Base-by-base conservation (phyloP, 1,140 invertebrate genomes). In the Saxidomus purpurata region DNA sequence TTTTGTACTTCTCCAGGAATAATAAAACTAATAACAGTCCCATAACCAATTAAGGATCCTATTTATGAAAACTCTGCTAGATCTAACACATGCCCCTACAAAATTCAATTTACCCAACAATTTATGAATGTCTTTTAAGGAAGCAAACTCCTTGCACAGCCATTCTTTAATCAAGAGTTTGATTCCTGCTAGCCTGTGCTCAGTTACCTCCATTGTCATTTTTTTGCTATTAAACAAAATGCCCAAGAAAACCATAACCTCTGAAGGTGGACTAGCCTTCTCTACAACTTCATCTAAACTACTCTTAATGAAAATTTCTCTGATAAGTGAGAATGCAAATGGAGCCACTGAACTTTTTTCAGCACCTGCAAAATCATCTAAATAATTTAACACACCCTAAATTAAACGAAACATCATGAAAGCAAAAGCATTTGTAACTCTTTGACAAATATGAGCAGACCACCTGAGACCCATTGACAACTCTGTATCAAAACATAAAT, bases 131-230 rank as follows among this genome's bases (percentile, higher is more conserved):
- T 76, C 71, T 76, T 76, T 76, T 22, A 76, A 76, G 40, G 71
- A 22, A 4, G 36, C n/a, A n/a, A n/a, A n/a, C 71, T 40, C 15
- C 17, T 49, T 49, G 8, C 47, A 2, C 1, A 76, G 4, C 71
- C 34, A 76, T 13, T 1, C n/a, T 15, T 36, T n/a, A 8, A 76
- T 15, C 8, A 76, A 40, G 6, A 22, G 0, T 15, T 31, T 40
- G 22, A 76, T 38, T 8, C 40, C 71, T 40, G 2, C 36, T n/a
- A 76, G 36, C 36, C 31, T n/a, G n/a, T n/a, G n/a, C n/a, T n/a
- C n/a, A n/a, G n/a, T n/a, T n/a, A n/a, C n/a, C n/a, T n/a, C n/a
- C 71, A 76, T 76, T 17, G 34, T 76, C 71, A 76, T 49, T 38
- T 36, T 40, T 22, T 17, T 76, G 43, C 36, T 76, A 76, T 76